A percentile compares a stretch with the other conserved stretches of the same genome.
These are phyloP conservation scores for Pelobates fuscus DNA, from an alignment of 2,113 vertebrate genomes.

Conservation along the genomic window DNA sequence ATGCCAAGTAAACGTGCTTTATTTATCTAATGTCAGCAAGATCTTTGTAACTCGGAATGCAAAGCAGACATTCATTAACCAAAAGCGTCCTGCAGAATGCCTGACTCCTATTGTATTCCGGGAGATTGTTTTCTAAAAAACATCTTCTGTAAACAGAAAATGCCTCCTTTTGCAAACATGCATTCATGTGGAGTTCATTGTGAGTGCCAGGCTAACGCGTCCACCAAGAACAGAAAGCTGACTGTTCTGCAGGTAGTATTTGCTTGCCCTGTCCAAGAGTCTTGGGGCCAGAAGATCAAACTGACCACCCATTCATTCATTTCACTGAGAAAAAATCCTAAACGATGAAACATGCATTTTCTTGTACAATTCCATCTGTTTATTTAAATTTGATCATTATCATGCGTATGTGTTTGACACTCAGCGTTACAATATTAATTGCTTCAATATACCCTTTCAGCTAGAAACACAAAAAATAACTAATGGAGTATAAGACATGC, in stretches of 20 bases:
- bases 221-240: neutral
- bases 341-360: no score
- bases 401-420: no score
- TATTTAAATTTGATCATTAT: no score
- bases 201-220: neutral
- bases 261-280: slow-evolving; percentile 4
- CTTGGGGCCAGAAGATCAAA: neutral
- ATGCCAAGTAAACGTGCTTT: slow-evolving; percentile 15
- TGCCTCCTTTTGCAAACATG: slow-evolving; percentile 22
- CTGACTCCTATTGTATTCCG: slow-evolving; percentile 9
- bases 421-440: no score
- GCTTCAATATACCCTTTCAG: no score
- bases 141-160: slow-evolving; percentile 22
- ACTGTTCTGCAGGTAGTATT: neutral
- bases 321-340: neutral
- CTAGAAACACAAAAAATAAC: no score
- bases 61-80: slow-evolving; percentile 19
- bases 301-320: neutral
- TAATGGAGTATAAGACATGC: no score
- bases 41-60: neutral
- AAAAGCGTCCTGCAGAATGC: slow-evolving; percentile 19
- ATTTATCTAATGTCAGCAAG: slow-evolving; percentile 19
- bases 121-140: slow-evolving; percentile 15
- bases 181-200: slow-evolving; percentile 8
- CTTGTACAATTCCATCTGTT: no score